A percentile compares a stretch with the other conserved stretches of the same genome.
Evolutionary conservation across 2,113 vertebrate species (phyloP).

Genomic region (Prinia subflava): DNA sequence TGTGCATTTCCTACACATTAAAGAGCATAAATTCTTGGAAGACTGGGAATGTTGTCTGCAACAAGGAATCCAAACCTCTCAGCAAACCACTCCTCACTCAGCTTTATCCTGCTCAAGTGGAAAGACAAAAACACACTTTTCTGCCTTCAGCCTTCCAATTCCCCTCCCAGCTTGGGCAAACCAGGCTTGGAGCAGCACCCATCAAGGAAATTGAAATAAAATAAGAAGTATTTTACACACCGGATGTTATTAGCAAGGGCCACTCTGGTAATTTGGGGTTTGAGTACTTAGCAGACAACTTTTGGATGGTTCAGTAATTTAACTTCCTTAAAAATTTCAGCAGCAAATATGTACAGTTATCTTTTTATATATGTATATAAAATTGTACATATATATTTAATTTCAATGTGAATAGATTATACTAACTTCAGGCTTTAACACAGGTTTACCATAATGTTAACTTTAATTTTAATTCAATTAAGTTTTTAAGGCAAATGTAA

Average conservation of each 20-base stretch:
- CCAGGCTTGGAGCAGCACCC: accelerated
- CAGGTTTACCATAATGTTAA: neutral
- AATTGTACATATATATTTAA: neutral
- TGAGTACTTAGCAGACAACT: neutral
- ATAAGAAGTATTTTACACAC: neutral
- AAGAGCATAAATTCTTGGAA: neutral
- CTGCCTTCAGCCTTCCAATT: neutral
- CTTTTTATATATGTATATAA: neutral
- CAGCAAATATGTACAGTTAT: neutral
- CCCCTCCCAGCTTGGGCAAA: neutral
- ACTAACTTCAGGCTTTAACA: neutral
- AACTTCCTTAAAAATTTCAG: neutral
- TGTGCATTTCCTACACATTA: neutral
- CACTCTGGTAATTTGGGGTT: neutral
- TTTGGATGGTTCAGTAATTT: neutral
- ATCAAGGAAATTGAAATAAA: neutral
- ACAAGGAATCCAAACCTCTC: neutral
- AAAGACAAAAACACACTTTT: neutral
- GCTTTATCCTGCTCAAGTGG: neutral
- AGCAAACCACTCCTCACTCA: neutral
- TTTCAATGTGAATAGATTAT: neutral
- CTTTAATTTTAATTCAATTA: slow-evolving; percentile 3
- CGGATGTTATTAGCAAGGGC: neutral
- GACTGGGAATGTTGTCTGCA: neutral
- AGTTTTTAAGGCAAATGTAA: slow-evolving; percentile 13